Base-by-base conservation (phyloP, 2,888 invertebrate genomes). In the Lycocerus yunnanus region DNA sequence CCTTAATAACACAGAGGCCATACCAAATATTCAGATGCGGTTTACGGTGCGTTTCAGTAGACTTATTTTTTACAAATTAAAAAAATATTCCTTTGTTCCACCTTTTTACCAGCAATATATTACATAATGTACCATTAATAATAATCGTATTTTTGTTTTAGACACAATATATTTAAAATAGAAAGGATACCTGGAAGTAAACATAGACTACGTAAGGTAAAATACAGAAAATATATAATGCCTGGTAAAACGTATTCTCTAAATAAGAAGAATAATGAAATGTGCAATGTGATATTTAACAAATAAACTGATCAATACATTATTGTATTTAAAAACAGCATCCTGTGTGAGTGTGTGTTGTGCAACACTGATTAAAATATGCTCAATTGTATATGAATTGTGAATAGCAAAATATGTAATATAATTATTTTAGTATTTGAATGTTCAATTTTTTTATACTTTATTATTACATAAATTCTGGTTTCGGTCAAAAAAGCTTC, bases 211-310 rank as follows among this genome's bases (percentile, higher is more conserved):
- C 87, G 90, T 74, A 90, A 90, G 78, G 89, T 89, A 0, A 88
- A 89, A 69, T 90, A 90, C 77, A 88, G 88, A 74, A 89, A 87
- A 58, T 86, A 88, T 66, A 86, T 87, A 58, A 86, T 92, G 14
- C 90, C 93, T 5, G 94, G 93, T n/a, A 89, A 88, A 75, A 94
- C 95, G 0, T 94, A 93, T 84, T 91, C 92, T 15, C 89, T 95
- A 59, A 94, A 95, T 85, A 89, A 90, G 79, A 94, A 94, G 85
- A 95, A 95, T 85, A 93, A 93, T 84, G 92, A 93, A 84, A 93
- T 94, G 92, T 95, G 95, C 84, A 89, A 87, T 82, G 82, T 88
- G 24, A 84, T 85, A 60, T 84, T 84, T 77, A 82, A 79, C 58
- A 63, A 63, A 11, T 72, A 65, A 71, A 43, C 21, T 71, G 18